Base-by-base conservation (phyloP, 1,140 invertebrate genomes). In the Stegodyphus mimosarum region DNA sequence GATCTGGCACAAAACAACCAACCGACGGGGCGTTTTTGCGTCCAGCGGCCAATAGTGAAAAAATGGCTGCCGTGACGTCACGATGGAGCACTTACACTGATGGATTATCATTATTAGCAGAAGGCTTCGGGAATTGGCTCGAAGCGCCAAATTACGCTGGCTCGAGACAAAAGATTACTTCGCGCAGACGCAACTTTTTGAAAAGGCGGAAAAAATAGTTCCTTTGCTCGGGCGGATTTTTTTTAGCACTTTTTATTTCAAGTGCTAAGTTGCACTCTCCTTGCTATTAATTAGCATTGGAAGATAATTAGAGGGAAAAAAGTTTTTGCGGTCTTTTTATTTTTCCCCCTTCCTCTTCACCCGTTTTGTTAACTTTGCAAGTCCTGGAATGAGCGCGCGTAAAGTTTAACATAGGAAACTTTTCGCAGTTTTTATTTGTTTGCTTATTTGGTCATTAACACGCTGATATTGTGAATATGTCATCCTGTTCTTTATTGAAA, bases 41-140 rank as follows among this genome's bases (percentile, higher is more conserved):
- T 18, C 60, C 13, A 51, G 15, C 69, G 83, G 51, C 83, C 83
- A 86, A 86, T 86, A 71, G 83, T 72, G 75, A 77, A 78, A 78
- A 78, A 77, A 86, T 77, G 69, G 75, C 52, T 77, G 83, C 66
- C 83, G 83, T 86, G 83, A 86, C 83, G 83, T 86, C 83, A 86
- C 66, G 63, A 13, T 10, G 67, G 53, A 71, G 60, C 83, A 77
- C 74, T 86, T 86, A 86, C 83, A 78, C 83, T 86, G 83, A 86
- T 86, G 83, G 83, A 86, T 86, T 86, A 86, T 84, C 81, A 76
- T 75, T 84, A 84, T 84, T 84, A 84, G 71, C 60, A 66, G 64
- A 76, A 76, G 81, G 73, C 64, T 75, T 72, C 51, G 81, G 73
- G 72, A 84, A 75, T 84, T 73, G 81, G 74, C 81, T 63, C 18